A percentile compares a stretch with the other conserved stretches of the same genome.
Conservation (phyloP, 2,888 invertebrate genomes). For the Cerceris ruficornis region DNA sequence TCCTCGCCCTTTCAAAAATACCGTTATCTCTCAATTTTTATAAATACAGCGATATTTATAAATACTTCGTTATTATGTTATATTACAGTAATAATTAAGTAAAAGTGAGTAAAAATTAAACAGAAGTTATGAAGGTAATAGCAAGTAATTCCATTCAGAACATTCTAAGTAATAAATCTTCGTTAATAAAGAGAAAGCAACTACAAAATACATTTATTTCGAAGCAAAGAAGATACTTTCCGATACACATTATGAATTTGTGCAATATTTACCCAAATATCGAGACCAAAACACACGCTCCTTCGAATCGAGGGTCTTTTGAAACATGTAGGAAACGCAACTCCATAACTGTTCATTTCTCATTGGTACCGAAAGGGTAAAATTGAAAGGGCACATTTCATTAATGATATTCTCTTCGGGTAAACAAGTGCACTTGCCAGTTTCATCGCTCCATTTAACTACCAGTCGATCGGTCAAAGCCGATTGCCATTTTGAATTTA, state of each 20-base stretch:
- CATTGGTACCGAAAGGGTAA: constrained; percentile 58
- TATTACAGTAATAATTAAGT: no score
- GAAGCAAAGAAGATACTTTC: background rate
- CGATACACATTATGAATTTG: background rate
- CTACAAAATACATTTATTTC: background rate
- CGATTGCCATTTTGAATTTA: constrained; percentile 60
- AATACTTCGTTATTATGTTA: no score
- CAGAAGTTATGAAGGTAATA: no score
- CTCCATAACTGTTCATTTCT: constrained; percentile 70
- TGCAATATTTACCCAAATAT: constrained; percentile 67
- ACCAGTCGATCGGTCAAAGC: constrained; percentile 57
- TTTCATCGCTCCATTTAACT: constrained; percentile 46
- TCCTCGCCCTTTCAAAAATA: no score
- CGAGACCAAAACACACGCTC: constrained; percentile 74
- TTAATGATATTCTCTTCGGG: constrained; percentile 31
- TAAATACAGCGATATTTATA: no score
- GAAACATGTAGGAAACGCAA: constrained; percentile 71
- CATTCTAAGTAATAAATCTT: no score
- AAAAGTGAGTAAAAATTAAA: no score
- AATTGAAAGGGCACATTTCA: constrained; percentile 58
- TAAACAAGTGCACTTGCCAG: constrained; percentile 58
- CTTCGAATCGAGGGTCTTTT: constrained; percentile 65
- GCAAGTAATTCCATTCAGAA: no score
- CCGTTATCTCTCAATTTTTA: no score
- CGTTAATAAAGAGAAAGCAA: no score